Conservation (phyloP, 1,140 invertebrate species). For the Hycleus phaleratus region DNA sequence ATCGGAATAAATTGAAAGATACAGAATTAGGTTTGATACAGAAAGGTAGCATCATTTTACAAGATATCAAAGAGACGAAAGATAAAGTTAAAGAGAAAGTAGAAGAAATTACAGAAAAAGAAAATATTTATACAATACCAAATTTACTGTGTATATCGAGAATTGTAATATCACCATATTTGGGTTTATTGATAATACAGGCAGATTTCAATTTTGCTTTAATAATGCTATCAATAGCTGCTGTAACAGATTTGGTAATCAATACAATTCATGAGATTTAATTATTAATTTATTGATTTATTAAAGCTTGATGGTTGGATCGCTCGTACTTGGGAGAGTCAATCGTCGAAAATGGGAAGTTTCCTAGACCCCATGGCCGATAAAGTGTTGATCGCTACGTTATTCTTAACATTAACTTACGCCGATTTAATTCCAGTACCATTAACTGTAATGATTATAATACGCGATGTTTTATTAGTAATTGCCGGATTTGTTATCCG, state of each 20-base stretch:
- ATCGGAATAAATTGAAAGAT: conserved; percentile 48
- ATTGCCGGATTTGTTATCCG: conserved; percentile 78
- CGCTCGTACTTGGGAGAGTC: conserved; percentile 82
- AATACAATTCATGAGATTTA: conserved; percentile 3
- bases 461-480: conserved; percentile 76
- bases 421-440: conserved; percentile 77
- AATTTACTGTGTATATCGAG: conserved; percentile 80
- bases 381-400: conserved; percentile 83
- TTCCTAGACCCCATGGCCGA: conserved; percentile 98
- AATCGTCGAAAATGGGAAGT: conserved; percentile 86
- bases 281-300: conserved; percentile 35
- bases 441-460: conserved; percentile 77
- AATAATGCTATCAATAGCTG: conserved; percentile 66
- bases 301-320: conserved; percentile 91
- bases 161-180: conserved; percentile 75
- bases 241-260: conserved; percentile 75
- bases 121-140: conserved; percentile 90
- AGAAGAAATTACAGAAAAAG: conserved; percentile 64
- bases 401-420: conserved; percentile 82
- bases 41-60: conserved; percentile 51
- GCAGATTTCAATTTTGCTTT: conserved; percentile 67
- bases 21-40: conserved; percentile 49
- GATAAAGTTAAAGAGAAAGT: conserved; percentile 52
- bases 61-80: conserved; percentile 60
- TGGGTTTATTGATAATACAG: conserved; percentile 72